Evolutionary conservation across 2,113 vertebrate species (phyloP), one percentile per base, ranked within the genome.

Genomic region (Dasypus novemcinctus): DNA sequence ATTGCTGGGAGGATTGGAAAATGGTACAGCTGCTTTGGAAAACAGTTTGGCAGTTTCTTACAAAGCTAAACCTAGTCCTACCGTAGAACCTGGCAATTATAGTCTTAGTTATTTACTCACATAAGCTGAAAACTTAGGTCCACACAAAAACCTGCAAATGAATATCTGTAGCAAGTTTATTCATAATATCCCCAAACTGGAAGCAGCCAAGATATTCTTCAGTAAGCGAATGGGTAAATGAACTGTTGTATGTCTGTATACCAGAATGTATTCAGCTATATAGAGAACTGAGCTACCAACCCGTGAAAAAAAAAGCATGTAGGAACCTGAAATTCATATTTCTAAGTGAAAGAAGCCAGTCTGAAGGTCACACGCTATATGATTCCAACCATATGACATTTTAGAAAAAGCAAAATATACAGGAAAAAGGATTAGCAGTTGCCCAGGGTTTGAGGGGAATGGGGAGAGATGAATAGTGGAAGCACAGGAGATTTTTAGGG

Each of bases 391-490:
- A 14, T 46, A 41, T 49, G 38, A 54, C 7, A 52, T 54, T 74
- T 18, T 54, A 20, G n/a, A 66, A 74, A 74, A 46, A 33, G 6
- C 2, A 82, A 82, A 66, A 66, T 57, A 33, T 13, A 54, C 23
- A 80, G 29, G 21, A 38, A 90, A n/a, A 43, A 64, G 33, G 43
- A 61, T 84, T 52, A 71, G 17, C 11, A 4, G 11, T 64, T 81
- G 4, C 12, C 7, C 7, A 31, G 25, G 38, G 43, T 2, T 0
- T 5, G 8, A 10, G 4, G 17, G 23, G 23, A 10, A 23, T 15
- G 15, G 66, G 49, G 14, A 61, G 49, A 25, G 78, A 59, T 59
- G 14, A 31, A 10, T 4, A 14, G 6, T 18, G 31, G 18, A 63
- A 25, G 18, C 4, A 63, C 0, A 36, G 31, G 29, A 8, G 33